Conservation (phyloP, 2,797 vertebrate genomes). For the Fratercula arctica region DNA sequence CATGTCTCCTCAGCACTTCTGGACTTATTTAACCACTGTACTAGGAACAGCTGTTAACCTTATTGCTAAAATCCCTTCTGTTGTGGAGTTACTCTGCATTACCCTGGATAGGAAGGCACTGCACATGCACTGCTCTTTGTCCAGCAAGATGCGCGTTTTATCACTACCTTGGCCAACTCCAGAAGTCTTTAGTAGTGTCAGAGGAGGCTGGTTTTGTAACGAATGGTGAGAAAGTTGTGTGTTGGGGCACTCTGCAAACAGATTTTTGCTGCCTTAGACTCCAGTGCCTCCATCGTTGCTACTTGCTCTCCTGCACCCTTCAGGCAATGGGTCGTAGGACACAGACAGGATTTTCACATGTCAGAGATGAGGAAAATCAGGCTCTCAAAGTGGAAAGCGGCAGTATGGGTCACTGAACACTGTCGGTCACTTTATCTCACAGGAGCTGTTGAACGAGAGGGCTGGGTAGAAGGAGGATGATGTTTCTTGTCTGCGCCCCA, state of each 20-base stretch:
- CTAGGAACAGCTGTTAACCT: neutral
- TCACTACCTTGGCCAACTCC: neutral
- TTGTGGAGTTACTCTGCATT: neutral
- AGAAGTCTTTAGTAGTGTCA: neutral
- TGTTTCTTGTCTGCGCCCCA: neutral
- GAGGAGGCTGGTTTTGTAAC: neutral
- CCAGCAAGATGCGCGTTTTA: neutral
- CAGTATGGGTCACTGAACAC: slow-evolving; percentile 3
- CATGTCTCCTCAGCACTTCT: neutral
- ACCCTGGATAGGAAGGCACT: neutral
- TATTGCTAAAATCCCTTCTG: neutral
- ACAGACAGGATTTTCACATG: neutral
- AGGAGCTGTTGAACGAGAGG: neutral
- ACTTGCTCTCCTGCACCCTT: neutral
- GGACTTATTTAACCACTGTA: neutral
- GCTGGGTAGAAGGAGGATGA: neutral
- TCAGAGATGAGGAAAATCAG: slow-evolving; percentile 30
- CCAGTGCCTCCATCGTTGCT: neutral
- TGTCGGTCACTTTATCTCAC: neutral
- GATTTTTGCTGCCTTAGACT: neutral
- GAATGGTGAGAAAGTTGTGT: rapidly evolving
- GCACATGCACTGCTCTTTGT: neutral
- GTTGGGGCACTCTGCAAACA: neutral
- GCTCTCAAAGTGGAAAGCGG: neutral
- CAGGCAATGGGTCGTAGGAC: neutral